Percentiles rank a stretch among this genome's conserved stretches.
phyloP scores from a whole-genome alignment of 2,888 invertebrate genomes.

The Pheosia tremula region DNA sequence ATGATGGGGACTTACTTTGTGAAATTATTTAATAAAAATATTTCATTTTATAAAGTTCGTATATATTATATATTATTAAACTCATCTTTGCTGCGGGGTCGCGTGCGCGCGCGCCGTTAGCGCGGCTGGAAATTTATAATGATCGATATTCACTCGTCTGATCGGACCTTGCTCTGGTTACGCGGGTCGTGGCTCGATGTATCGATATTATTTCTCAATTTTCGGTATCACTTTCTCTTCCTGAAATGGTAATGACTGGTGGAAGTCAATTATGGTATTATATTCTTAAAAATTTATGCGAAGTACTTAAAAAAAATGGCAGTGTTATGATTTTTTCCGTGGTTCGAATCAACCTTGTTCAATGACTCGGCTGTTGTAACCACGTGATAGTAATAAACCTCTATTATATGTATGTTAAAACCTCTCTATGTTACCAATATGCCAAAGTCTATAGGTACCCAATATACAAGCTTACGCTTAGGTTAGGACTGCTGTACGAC shows the following conservation, averaged over 20 bases:
- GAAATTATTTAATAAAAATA: not conserved
- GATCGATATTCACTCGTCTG: conserved; percentile 77
- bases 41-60: not conserved
- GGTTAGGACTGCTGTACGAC: no score
- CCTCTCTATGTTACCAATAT: no score
- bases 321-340: no score
- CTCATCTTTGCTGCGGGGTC: conserved; percentile 67
- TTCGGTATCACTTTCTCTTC: conserved; percentile 7
- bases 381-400: no score
- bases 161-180: conserved; percentile 70
- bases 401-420: no score
- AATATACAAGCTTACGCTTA: no score
- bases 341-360: no score
- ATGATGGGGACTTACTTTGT: no score
- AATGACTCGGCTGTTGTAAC: no score
- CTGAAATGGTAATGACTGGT: conserved; percentile 2
- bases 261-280: not conserved
- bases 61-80: conserved; percentile 17
- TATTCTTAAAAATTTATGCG: not conserved
- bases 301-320: no score
- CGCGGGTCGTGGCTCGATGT: conserved; percentile 33
- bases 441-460: no score
- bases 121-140: conserved; percentile 78
- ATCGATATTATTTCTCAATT: conserved; percentile 12
- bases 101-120: conserved; percentile 81